These are phyloP conservation scores for Calyptomena viridis DNA, from an alignment of 2,113 vertebrate genomes.

Conservation along the genomic window DNA sequence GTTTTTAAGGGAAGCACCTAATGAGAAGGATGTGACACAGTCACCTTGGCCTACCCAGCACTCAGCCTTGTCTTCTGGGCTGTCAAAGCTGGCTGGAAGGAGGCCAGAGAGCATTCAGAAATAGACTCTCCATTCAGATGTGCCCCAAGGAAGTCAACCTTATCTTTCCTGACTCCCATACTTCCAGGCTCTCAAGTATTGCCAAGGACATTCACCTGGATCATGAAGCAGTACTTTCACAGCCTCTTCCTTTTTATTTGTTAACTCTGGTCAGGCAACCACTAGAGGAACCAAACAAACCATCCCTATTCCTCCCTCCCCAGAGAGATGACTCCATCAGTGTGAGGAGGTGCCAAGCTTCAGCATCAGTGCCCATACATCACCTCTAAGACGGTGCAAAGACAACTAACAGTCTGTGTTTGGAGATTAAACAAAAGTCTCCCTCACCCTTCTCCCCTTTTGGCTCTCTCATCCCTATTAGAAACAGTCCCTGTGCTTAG, in stretches of 20 bases:
- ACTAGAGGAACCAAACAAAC: background rate
- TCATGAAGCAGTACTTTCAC: background rate
- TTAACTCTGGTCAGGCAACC: background rate
- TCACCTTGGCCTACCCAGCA: background rate
- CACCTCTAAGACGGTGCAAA: background rate
- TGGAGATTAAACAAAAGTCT: conserved; percentile 8
- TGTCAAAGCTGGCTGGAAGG: background rate
- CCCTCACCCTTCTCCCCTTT: background rate
- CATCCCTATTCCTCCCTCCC: background rate
- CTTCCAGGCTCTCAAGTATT: background rate
- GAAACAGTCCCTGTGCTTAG: background rate
- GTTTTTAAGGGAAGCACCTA: background rate
- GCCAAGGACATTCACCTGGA: background rate
- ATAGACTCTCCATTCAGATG: background rate
- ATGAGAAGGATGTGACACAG: background rate
- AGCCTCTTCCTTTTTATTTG: background rate
- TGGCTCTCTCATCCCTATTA: background rate
- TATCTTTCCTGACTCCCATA: background rate
- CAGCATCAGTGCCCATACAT: background rate
- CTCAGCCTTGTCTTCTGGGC: background rate
- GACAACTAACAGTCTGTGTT: background rate
- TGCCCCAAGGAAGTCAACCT: background rate
- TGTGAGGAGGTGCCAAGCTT: background rate
- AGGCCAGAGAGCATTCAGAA: background rate
- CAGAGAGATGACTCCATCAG: background rate